Percentiles rank a stretch among this genome's conserved stretches.
phyloP scores from a whole-genome alignment of 2,888 invertebrate species.

The Cataglyphis cursor region DNA sequence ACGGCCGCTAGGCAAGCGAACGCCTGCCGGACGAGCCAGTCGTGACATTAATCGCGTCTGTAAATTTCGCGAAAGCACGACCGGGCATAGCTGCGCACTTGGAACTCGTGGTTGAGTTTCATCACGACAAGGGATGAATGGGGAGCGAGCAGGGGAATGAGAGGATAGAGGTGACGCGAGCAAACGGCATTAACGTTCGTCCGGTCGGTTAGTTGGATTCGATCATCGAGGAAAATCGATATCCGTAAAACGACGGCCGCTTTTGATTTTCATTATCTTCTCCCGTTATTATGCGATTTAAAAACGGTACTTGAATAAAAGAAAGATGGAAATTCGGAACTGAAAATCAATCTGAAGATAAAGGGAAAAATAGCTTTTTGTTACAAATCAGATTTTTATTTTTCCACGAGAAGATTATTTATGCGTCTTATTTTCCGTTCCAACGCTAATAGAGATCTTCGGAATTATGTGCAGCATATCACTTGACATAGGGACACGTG shows the following conservation, averaged over 20 bases:
- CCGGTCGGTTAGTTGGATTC: conserved; percentile 50
- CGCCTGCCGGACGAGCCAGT: conserved; percentile 72
- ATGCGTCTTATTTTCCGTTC: not conserved
- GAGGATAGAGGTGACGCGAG: conserved; percentile 13
- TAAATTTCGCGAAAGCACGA: conserved; percentile 78
- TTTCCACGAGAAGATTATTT: not conserved
- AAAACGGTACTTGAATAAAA: not conserved
- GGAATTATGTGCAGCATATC: not conserved
- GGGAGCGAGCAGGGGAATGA: not conserved
- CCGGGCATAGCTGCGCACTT: conserved; percentile 69
- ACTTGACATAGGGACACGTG: not conserved
- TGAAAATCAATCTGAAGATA: not conserved
- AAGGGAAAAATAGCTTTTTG: not conserved
- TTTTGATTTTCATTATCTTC: conserved; percentile 37
- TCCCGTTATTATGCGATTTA: not conserved
- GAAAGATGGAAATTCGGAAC: not conserved
- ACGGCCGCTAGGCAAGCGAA: conserved; percentile 67
- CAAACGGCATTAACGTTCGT: conserved; percentile 45
- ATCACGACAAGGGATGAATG: conserved; percentile 29
- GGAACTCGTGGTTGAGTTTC: conserved; percentile 67
- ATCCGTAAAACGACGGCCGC: conserved; percentile 57
- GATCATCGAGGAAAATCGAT: conserved; percentile 65
- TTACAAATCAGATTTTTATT: not conserved
- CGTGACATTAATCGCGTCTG: conserved; percentile 81
- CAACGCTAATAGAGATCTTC: not conserved